These are phyloP conservation scores for Seira musarum DNA, from an alignment of 2,888 invertebrate species.

Conservation along the genomic window DNA sequence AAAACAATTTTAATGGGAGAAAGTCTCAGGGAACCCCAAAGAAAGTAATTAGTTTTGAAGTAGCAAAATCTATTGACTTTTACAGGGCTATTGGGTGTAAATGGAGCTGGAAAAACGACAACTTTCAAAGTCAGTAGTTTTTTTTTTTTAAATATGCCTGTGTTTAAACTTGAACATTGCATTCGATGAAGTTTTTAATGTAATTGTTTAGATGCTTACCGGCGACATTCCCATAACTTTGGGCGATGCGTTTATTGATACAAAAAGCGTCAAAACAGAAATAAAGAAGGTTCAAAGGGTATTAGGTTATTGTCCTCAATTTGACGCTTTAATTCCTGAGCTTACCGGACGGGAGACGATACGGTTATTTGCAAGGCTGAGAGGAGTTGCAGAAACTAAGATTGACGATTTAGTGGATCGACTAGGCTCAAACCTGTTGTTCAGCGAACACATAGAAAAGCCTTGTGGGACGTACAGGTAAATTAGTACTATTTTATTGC, in stretches of 20 bases:
- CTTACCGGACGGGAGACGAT: conserved; percentile 82
- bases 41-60: no score
- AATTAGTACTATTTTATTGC: no score
- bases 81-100: conserved; percentile 84
- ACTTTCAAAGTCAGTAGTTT: conserved; percentile 79
- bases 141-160: no score
- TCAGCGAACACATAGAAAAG: conserved; percentile 57
- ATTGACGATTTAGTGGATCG: conserved; percentile 47
- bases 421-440: conserved; percentile 41
- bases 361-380: conserved; percentile 66
- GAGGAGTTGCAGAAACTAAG: conserved; percentile 50
- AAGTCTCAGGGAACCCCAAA: no score
- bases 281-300: conserved; percentile 70
- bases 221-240: no score
- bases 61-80: no score
- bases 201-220: no score
- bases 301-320: conserved; percentile 83
- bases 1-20: no score
- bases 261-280: no score
- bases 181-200: no score
- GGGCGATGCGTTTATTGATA: no score
- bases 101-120: conserved; percentile 88
- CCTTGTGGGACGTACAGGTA: conserved; percentile 55
- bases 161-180: no score
- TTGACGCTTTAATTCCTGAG: conserved; percentile 81